Conservation (phyloP, 2,113 vertebrate genomes). For the Phylloscopus whistleri region DNA sequence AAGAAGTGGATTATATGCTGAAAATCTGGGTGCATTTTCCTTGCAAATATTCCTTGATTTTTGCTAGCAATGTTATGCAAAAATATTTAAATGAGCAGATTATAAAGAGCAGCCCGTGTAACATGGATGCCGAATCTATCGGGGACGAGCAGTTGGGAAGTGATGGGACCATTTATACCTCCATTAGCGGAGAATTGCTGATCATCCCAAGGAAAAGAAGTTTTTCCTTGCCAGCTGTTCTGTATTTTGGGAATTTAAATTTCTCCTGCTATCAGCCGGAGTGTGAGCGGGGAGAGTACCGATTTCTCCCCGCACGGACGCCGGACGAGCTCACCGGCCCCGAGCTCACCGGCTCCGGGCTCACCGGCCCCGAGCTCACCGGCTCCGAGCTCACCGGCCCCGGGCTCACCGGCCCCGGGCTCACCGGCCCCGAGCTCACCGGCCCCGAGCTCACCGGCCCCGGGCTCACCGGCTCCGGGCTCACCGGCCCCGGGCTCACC, state of each 20-base stretch:
- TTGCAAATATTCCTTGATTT: background rate
- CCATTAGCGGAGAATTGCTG: background rate
- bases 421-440: background rate
- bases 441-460: no score
- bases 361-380: no score
- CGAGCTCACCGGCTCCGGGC: background rate
- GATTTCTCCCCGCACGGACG: background rate
- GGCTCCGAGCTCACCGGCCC: background rate
- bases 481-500: no score
- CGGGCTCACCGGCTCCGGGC: background rate
- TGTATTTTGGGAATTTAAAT: background rate
- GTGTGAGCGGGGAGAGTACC: background rate
- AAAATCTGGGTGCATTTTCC: background rate
- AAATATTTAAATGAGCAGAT: background rate
- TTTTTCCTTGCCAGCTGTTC: background rate
- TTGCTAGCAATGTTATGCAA: background rate
- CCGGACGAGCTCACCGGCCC: background rate
- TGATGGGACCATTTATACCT: background rate
- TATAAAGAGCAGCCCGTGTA: background rate
- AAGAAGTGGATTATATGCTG: background rate
- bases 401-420: background rate
- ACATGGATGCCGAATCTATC: accelerated
- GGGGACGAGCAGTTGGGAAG: background rate
- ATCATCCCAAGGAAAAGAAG: background rate
- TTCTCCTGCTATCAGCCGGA: background rate